These are phyloP conservation scores for Empidonax traillii DNA, from an alignment of 2,113 vertebrate species.

Conservation along the genomic window DNA sequence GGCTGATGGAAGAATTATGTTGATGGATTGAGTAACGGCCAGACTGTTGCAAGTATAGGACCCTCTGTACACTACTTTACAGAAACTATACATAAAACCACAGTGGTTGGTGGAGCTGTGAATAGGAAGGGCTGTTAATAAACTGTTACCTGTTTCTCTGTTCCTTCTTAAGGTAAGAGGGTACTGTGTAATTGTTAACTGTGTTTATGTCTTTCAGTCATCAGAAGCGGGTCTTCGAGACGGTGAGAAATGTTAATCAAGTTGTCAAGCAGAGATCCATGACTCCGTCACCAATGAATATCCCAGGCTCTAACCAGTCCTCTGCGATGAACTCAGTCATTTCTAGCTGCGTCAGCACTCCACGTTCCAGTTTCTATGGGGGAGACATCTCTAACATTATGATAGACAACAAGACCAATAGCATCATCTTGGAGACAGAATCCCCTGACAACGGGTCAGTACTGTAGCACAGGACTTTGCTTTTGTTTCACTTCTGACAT, in stretches of 20 bases:
- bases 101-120: background rate
- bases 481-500: background rate
- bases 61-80: background rate
- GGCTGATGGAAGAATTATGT: background rate
- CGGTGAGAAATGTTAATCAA: conserved; percentile 92
- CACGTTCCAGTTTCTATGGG: conserved; percentile 88
- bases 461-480: background rate
- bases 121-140: background rate
- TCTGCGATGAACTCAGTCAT: conserved; percentile 89
- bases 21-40: background rate
- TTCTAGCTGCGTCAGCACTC: conserved; percentile 92
- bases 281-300: conserved; percentile 92
- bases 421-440: conserved; percentile 85
- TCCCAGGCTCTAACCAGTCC: conserved; percentile 98
- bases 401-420: conserved; percentile 90
- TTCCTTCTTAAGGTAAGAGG: background rate
- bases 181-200: background rate
- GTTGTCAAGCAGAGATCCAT: conserved; percentile 89
- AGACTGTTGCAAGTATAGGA: background rate
- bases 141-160: background rate
- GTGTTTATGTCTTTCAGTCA: conserved; percentile 76
- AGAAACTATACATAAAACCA: background rate
- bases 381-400: conserved; percentile 83
- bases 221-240: conserved; percentile 94
- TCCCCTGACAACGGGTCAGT: conserved; percentile 81